Conservation (phyloP, 2,113 vertebrate species). For the Oreochromis spilurus region DNA sequence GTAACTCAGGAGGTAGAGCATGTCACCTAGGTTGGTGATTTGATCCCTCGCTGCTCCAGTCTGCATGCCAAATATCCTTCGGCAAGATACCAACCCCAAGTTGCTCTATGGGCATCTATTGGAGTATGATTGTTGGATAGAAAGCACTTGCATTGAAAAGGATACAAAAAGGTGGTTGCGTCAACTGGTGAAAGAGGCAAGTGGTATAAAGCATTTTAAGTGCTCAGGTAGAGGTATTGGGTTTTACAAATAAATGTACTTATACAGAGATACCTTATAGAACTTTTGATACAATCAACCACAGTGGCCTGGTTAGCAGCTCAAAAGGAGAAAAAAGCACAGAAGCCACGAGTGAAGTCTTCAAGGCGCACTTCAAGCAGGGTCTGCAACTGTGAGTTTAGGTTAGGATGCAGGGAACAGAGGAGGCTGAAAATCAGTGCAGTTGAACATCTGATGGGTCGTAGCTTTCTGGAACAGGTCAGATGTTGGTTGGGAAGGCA, state of each 20-base stretch:
- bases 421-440: not conserved
- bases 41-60: not conserved
- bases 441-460: not conserved
- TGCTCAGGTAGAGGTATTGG: not conserved
- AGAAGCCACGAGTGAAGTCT: not conserved
- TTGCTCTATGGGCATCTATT: not conserved
- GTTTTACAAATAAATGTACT: not conserved
- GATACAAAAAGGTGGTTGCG: not conserved
- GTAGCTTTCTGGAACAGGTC: not conserved
- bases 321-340: not conserved
- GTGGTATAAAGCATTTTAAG: not conserved
- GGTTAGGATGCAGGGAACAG: not conserved
- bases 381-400: not conserved
- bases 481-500: not conserved
- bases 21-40: not conserved
- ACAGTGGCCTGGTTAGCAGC: not conserved
- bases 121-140: not conserved
- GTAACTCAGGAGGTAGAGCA: not conserved
- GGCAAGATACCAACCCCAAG: not conserved
- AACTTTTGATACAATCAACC: not conserved
- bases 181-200: not conserved
- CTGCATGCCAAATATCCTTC: not conserved
- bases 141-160: not conserved
- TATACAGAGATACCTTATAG: not conserved
- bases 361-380: not conserved